Evolutionary conservation across 2,797 vertebrate genomes (phyloP).

Genomic region (Hoplostethus mediterraneus): DNA sequence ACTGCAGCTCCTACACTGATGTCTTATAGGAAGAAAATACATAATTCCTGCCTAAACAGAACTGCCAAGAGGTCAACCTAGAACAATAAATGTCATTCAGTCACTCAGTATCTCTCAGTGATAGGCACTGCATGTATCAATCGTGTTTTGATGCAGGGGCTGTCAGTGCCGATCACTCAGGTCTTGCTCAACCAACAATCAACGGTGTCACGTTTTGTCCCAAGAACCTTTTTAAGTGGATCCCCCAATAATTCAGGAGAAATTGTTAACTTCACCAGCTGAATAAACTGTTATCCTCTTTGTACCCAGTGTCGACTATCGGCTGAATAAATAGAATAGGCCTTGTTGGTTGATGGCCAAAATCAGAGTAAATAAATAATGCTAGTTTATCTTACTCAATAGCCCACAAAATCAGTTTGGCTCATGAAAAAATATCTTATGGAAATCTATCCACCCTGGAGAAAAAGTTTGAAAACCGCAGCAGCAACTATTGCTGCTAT

Average conservation of each 20-base stretch:
- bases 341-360: conserved; percentile 44
- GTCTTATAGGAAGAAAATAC: conserved; percentile 48
- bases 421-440: conserved; percentile 51
- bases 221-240: neutral
- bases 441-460: conserved; percentile 50
- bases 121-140: conserved; percentile 43
- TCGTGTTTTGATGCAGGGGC: conserved; percentile 23
- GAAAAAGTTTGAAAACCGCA: conserved; percentile 65
- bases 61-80: neutral
- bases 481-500: conserved; percentile 60
- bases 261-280: neutral
- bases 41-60: conserved; percentile 40
- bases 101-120: conserved; percentile 43
- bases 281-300: neutral
- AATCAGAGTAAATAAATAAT: conserved; percentile 53
- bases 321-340: conserved; percentile 24
- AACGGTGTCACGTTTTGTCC: neutral
- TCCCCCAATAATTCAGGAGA: neutral
- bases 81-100: conserved; percentile 62
- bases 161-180: conserved; percentile 48
- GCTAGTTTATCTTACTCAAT: conserved; percentile 53
- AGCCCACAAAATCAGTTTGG: conserved; percentile 49
- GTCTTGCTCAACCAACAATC: conserved; percentile 49
- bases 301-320: too few species aligned
- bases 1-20: conserved; percentile 35